Base-by-base conservation (phyloP, 2,888 invertebrate species). In the Carcina quercana region DNA sequence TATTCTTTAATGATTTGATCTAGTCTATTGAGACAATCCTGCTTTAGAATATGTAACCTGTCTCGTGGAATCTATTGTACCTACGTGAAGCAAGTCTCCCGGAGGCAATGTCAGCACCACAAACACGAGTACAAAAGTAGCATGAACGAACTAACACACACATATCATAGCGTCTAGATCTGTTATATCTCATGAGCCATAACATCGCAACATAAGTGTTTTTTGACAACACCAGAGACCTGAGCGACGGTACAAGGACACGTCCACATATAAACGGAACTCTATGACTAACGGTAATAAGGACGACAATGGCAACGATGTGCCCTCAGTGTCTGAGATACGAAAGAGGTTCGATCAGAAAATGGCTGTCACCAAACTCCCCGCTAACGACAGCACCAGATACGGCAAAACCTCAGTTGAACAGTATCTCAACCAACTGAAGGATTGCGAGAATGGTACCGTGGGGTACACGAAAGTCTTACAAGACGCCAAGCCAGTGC, bases 261-360 rank as follows among this genome's bases (percentile, higher is more conserved):
- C 51, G 30, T 73, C 80, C 11, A 71, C 80, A 12, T 56, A 67
- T 28, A 76, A 79, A 56, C 56, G 73, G 31, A 60, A 52, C 51
- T 70, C 73, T 30, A 67, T 74, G 66, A 47, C 62, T 13, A 80
- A 85, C 48, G 84, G 84, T 24, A 59, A 69, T 27, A 86, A 86
- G 46, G 87, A 88, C 55, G 85, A 79, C 42, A 88, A 89, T 55
- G 87, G 87, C 10, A 87, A 87, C 52, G 84, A 85, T 43, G 74
- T 84, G 38, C 82, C 86, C 2, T 85, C 87, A 3, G 87, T 88
- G 3, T 85, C 86, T 1, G 88, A 88, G 47, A 85, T 88, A 33
- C 66, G 87, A 36, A 86, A 86, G 50, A 75, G 82, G 43, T 87
- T 86, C 60, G 88, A 87, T 54, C 45, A 62, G 3, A 83, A 82